Conservation (phyloP, 1,140 invertebrate species). For the Eufriesea mexicana region DNA sequence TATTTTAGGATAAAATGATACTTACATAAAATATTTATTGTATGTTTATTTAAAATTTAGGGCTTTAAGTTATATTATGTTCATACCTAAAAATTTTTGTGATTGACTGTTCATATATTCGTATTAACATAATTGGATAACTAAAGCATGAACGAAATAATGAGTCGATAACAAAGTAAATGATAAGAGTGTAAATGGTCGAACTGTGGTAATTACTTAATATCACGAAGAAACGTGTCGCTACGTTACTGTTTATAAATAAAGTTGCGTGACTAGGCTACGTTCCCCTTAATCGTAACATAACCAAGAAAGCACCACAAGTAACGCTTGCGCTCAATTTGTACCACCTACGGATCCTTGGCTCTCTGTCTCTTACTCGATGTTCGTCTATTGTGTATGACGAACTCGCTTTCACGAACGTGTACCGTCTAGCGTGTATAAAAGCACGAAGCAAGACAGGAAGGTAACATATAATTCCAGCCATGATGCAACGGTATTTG, state of each 20-base stretch:
- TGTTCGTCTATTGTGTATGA: too few species aligned
- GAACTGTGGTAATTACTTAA: background rate
- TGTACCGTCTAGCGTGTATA: background rate
- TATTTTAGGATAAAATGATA: too few species aligned
- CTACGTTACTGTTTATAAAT: background rate
- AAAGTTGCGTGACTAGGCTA: constrained; percentile 26
- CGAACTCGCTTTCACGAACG: background rate
- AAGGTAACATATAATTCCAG: background rate
- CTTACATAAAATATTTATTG: too few species aligned
- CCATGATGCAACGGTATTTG: background rate
- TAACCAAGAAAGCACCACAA: constrained; percentile 22
- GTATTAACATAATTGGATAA: background rate
- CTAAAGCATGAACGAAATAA: too few species aligned
- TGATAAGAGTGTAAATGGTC: background rate
- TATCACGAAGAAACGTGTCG: background rate
- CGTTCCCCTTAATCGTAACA: constrained; percentile 15
- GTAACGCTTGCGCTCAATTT: constrained; percentile 21
- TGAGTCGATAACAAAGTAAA: background rate
- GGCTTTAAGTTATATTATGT: too few species aligned
- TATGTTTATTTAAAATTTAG: too few species aligned
- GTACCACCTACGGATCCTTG: background rate
- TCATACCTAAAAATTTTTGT: too few species aligned
- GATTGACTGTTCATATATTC: background rate
- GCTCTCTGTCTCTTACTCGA: background rate
- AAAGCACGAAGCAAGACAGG: background rate